Conservation (phyloP, 1,140 invertebrate genomes). For the Drosophila jambulina region DNA sequence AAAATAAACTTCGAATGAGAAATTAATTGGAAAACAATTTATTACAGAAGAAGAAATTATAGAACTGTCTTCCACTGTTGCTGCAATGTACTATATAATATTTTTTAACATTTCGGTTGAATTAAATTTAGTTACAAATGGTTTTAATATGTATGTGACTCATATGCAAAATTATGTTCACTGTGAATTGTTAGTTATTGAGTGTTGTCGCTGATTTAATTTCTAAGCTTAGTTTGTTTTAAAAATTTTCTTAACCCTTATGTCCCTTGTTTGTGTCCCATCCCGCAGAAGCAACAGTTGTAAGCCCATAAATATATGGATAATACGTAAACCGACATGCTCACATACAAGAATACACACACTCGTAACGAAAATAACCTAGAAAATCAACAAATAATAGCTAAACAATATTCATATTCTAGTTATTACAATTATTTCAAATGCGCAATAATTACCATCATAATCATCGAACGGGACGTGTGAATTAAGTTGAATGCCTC, state of each 20-base stretch:
- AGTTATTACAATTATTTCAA: constrained; percentile 33
- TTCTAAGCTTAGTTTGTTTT: constrained; percentile 17
- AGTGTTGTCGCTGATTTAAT: constrained; percentile 29
- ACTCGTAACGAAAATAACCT: constrained; percentile 22
- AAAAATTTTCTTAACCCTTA: background rate
- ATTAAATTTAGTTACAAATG: constrained; percentile 40
- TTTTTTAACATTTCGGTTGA: constrained; percentile 46
- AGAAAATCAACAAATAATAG: constrained; percentile 21
- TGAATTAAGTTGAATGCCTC: constrained; percentile 21
- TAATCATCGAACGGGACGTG: constrained; percentile 14
- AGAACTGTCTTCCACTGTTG: constrained; percentile 82
- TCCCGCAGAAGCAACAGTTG: constrained; percentile 21
- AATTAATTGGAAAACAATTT: constrained; percentile 35
- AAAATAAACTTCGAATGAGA: constrained; percentile 48
- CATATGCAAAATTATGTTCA: constrained; percentile 34
- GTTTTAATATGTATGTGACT: constrained; percentile 25
- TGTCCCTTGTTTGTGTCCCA: constrained; percentile 4
- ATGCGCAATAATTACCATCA: constrained; percentile 28
- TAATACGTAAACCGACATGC: background rate
- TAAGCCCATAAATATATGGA: background rate
- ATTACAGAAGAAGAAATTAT: constrained; percentile 41
- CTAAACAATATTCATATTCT: constrained; percentile 33
- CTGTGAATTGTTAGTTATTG: constrained; percentile 39
- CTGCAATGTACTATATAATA: constrained; percentile 79
- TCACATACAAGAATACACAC: constrained; percentile 7